Evolutionary conservation across 2,113 vertebrate species (phyloP).

Genomic region (Psephotus haematonotus): DNA sequence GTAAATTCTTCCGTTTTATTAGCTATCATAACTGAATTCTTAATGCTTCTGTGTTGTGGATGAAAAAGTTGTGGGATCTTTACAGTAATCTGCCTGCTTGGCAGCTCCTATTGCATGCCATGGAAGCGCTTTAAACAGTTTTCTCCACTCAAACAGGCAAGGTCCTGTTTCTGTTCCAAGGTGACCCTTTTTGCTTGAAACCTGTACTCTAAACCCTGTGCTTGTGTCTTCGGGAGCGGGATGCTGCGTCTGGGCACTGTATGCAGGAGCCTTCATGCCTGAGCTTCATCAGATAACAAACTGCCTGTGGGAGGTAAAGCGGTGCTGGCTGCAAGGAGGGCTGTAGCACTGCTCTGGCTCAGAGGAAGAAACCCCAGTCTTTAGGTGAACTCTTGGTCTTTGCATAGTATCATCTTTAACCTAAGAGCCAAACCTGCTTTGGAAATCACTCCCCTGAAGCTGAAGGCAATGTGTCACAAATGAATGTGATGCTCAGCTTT

Average conservation of each 20-base stretch:
- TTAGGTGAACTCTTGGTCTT: background rate
- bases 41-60: background rate
- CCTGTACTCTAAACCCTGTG: background rate
- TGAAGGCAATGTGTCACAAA: background rate
- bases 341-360: background rate
- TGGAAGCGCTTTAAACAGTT: background rate
- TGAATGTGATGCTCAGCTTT: background rate
- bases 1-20: background rate
- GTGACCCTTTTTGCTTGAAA: constrained; percentile 1
- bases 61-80: background rate
- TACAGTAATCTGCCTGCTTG: background rate
- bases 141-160: background rate
- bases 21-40: background rate
- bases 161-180: background rate
- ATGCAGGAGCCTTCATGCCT: rapidly evolving
- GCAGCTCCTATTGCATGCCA: rapidly evolving
- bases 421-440: background rate
- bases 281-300: rapidly evolving
- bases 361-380: background rate
- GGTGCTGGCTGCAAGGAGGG: background rate
- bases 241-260: background rate
- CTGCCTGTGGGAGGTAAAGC: background rate
- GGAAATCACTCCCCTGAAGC: background rate
- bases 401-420: rapidly evolving
- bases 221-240: background rate